Base-by-base conservation (phyloP, 1,140 invertebrate species). In the Lordiphosa mommai region DNA sequence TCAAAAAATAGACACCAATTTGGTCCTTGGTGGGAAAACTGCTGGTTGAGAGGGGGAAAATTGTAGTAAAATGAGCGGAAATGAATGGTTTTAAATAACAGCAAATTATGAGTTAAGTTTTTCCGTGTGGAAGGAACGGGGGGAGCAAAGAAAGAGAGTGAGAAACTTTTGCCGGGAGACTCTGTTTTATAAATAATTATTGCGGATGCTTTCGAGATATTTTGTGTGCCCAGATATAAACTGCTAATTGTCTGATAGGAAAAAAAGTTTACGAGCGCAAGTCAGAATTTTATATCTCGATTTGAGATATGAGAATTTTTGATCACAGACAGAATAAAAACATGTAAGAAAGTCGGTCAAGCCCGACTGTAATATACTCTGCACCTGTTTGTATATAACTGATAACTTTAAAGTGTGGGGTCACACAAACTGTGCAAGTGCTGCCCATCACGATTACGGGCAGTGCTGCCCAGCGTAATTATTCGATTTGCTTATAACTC, bases 81-180 rank as follows among this genome's bases (percentile, higher is more conserved):
- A 82, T 82, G 77, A 82, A 82, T 77, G 77, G 77, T 82, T 82
- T 82, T 82, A 82, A 82, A 82, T 82, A 82, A 82, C 77, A 84
- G 77, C 77, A 82, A 82, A 82, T 82, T 82, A 82, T 82, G 79
- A 82, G 77, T 53, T 59, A 79, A 79, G 76, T 82, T 84, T 82
- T 16, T 34, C 61, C 32, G 61, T 76, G 66, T 67, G 55, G 37
- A 44, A 49, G 61, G 33, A 43, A 20, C 41, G 2, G 27, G 7
- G 4, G 37, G 3, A 16, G 9, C 12, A 5, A 14, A 59, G 52
- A 63, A 48, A 36, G 47, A 46, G 41, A 27, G 29, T 12, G 48
- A 40, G 52, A 82, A 82, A 82, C 52, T 84, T 84, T 27, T 27
- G 23, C 23, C 23, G 23, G 16, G 23, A 27, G 23, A 27, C 23